Evolutionary conservation across 1,140 invertebrate species (phyloP), one percentile per base, ranked within the genome.

Genomic region (Diachasma alloeum): DNA sequence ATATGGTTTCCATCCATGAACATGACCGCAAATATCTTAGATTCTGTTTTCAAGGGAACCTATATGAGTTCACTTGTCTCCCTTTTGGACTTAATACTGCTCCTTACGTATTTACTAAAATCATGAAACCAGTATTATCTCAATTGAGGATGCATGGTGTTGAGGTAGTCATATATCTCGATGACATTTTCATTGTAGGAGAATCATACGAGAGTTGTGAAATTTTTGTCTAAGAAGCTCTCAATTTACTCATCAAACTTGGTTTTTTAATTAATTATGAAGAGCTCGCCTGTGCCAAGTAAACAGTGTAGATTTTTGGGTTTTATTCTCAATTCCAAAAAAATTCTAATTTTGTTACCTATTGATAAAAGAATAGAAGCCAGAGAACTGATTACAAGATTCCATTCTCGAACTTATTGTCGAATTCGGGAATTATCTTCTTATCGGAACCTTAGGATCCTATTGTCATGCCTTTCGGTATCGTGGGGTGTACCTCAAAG

Each of bases 41-140:
- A 8, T 78, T 78, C 36, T 1, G 22, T 15, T 78, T 75, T 39
- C 19, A 22, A 13, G 56, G 69, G 3, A 42, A 19, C 9, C n/a
- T 72, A 3, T 78, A 68, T 19, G 69, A 78, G 19, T 78, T 78
- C 15, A 48, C 8, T 17, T 78, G 68, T 56, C 56, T 75, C 22
- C 68, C 77, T 5, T 78, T 75, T 67, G 77, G 77, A 6, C 56
- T 78, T 6, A 71, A 36, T 37, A 71, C 59, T 3, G 78, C 78
- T 15, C 81, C 80, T 31, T 81, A 78, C 72, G 26, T 78, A 0
- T 83, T 82, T 48, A 82, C 81, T 22, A 83, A 83, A 74, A 66
- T 83, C 13, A 74, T 82, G 79, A 80, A 79, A 76, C 82, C 81
- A 0, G 78, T 83, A 24, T 56, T 76, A 42, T 44, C 17, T 9